Percentiles rank a stretch among this genome's conserved stretches.
Conservation (phyloP, 2,113 vertebrate genomes). For the Chiloscyllium plagiosum region DNA sequence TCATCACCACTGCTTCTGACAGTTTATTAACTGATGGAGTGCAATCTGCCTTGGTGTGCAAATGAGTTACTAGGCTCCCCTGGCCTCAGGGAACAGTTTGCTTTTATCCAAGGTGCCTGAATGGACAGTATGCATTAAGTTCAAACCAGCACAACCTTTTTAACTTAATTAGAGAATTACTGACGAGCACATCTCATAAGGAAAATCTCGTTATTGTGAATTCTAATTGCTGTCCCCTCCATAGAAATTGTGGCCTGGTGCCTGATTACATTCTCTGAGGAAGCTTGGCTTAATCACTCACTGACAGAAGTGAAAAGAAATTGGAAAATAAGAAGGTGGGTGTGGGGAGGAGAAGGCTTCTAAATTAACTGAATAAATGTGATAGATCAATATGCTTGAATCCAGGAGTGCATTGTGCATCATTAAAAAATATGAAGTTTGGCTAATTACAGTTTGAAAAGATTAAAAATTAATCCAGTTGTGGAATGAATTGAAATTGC, state of each 20-base stretch:
- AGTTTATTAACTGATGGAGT: conserved; percentile 1
- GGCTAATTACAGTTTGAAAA: conserved; percentile 25
- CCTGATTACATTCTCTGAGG: background rate
- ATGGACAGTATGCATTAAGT: background rate
- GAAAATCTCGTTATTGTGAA: conserved; percentile 24
- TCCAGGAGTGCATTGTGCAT: background rate
- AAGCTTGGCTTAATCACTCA: background rate
- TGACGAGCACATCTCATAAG: background rate
- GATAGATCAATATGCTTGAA: conserved; percentile 28
- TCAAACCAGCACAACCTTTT: background rate
- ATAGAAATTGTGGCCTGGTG: conserved; percentile 1
- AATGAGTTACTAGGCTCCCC: background rate
- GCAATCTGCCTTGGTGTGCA: background rate
- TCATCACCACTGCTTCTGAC: background rate
- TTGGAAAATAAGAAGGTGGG: background rate
- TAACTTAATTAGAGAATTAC: background rate
- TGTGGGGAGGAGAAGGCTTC: background rate
- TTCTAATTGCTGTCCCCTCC: conserved; percentile 14
- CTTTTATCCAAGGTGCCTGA: background rate
- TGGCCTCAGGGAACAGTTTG: background rate
- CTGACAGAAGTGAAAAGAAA: background rate
- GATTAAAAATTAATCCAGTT: background rate
- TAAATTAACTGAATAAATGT: background rate
- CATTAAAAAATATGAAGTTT: background rate
- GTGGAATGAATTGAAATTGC: background rate